Base-by-base conservation (phyloP, 2,888 invertebrate species). In the Nomada lathburiana region DNA sequence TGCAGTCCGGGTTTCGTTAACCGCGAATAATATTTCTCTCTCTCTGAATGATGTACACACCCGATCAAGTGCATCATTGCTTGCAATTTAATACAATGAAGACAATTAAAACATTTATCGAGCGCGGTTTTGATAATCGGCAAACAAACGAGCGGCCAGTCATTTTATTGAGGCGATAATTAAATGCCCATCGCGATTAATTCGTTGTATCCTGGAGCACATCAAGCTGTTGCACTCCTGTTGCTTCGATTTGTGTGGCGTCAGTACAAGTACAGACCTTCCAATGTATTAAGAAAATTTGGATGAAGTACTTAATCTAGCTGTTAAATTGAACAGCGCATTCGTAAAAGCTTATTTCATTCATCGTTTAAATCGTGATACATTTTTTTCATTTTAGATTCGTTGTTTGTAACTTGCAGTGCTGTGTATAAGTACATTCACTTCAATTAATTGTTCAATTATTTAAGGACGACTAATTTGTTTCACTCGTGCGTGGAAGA, bases 81-180 rank as follows among this genome's bases (percentile, higher is more conserved):
- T 74, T 80, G 85, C 83, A 86, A 86, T 86, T 86, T 86, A 83
- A 86, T 86, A 79, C 85, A 85, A 86, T 86, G 85, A 86, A 86
- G 83, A 85, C 86, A 85, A 86, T 86, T 86, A 83, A 86, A 86
- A 85, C 76, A 84, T 86, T 86, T 85, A 86, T 86, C 78, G 83
- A 78, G 70, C 76, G 76, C 74, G 86, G 85, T 86, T 85, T 84
- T 86, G 85, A 86, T 86, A 85, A 79, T 80, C 76, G 78, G 72
- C 78, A 73, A 86, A 85, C 78, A 83, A 83, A 83, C 80, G 85
- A 77, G 77, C 85, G 78, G 78, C 76, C 74, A 80, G 78, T 86
- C 86, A 79, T 80, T 85, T 83, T 75, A 83, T 86, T 68, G 64
- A 70, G 62, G 60, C 59, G 73, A 84, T 80, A 82, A 82, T 82